A percentile compares a stretch with the other conserved stretches of the same genome.
phyloP scores from a whole-genome alignment of 2,888 invertebrate species.

The Ennomos erosarius region DNA sequence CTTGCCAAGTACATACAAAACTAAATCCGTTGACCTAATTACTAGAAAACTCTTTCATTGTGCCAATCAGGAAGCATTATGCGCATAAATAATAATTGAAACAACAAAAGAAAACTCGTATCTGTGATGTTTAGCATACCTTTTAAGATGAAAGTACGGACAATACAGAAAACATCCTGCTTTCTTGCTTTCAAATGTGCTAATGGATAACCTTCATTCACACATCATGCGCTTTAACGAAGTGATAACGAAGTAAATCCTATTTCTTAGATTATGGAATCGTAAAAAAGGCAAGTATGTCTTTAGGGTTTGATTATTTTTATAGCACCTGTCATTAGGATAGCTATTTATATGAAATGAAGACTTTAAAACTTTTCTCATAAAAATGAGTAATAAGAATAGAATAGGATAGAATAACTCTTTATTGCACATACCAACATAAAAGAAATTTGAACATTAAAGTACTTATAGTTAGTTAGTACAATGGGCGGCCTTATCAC shows the following conservation, averaged over 20 bases:
- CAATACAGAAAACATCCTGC: conserved; percentile 34
- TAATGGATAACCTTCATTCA: conserved; percentile 37
- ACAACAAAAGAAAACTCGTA: conserved; percentile 25
- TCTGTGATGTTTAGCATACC: conserved; percentile 24
- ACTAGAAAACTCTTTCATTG: conserved; percentile 3
- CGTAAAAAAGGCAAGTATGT: conserved; percentile 3
- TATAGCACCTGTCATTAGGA: not conserved
- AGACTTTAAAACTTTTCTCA: no score
- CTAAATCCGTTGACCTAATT: not conserved
- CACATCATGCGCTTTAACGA: conserved; percentile 33
- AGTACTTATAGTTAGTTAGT: no score
- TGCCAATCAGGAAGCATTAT: not conserved
- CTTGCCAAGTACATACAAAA: not conserved
- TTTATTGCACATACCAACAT: no score
- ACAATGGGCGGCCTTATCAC: no score
- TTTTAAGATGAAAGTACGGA: conserved; percentile 31
- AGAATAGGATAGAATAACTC: no score
- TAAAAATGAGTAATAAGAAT: no score
- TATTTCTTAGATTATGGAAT: conserved; percentile 37
- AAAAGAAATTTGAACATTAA: no score
- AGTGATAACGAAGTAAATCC: conserved; percentile 37
- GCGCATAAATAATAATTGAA: conserved; percentile 1
- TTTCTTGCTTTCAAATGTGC: conserved; percentile 33
- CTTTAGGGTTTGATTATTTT: conserved; percentile 11
- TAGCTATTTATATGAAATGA: no score